These are phyloP conservation scores for Lepidurus couesii DNA, from an alignment of 1,140 invertebrate species.

Conservation along the genomic window DNA sequence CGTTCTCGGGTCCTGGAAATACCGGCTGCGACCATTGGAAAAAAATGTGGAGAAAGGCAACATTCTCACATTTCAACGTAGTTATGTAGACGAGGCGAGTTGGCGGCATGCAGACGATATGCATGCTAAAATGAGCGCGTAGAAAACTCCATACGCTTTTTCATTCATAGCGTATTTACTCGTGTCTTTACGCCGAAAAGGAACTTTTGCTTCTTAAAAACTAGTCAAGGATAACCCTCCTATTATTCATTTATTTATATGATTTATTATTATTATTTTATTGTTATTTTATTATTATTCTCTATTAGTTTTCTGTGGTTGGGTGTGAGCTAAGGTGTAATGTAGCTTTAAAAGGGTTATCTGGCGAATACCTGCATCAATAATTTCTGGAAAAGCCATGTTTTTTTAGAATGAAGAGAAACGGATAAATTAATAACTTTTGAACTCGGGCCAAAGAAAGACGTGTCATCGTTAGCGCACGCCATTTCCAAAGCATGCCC, in stretches of 20 bases:
- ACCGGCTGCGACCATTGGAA: not conserved
- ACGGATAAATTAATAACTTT: not conserved
- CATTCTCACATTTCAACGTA: not conserved
- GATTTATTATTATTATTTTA: no score
- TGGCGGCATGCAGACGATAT: not conserved
- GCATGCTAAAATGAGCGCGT: no score
- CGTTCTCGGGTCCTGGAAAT: not conserved
- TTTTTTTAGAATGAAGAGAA: not conserved
- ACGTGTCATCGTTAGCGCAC: not conserved
- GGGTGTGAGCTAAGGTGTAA: no score
- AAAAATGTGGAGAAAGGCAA: not conserved
- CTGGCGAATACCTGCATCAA: no score
- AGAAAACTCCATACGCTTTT: not conserved
- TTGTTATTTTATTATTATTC: no score
- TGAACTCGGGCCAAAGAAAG: not conserved
- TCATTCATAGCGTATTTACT: not conserved
- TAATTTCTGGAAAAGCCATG: no score
- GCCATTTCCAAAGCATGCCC: not conserved
- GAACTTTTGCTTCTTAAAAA: no score
- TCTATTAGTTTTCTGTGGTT: no score
- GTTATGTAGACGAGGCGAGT: not conserved
- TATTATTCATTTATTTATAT: no score
- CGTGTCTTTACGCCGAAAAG: no score
- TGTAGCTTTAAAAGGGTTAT: no score
- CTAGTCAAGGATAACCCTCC: no score